phyloP scores from a whole-genome alignment of 2,113 vertebrate species.

The Tachysurus fulvidraco region DNA sequence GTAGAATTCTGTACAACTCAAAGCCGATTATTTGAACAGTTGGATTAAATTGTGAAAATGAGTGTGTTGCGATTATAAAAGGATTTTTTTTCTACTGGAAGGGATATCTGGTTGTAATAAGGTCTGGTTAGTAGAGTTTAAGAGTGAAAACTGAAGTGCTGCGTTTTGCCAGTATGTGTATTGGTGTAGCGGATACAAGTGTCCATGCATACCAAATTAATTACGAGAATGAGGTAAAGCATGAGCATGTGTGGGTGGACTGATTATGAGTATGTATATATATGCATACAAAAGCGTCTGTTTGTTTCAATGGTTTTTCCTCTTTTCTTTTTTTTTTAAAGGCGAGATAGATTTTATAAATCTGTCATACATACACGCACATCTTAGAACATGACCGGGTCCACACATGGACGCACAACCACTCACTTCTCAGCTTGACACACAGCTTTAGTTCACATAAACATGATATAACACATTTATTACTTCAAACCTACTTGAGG shows the following conservation, averaged over 20 bases:
- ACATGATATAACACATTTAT: slow-evolving; percentile 20
- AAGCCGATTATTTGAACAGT: not conserved
- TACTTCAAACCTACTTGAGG: slow-evolving; percentile 1
- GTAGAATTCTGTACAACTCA: not conserved
- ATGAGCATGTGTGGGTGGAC: not conserved
- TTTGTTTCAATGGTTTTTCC: not conserved
- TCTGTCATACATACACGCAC: not conserved
- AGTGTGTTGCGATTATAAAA: not conserved
- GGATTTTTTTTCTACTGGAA: not conserved
- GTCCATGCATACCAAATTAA: slow-evolving; percentile 17
- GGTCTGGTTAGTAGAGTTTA: not conserved
- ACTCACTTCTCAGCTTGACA: not conserved
- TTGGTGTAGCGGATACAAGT: not conserved
- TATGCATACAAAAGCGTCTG: not conserved
- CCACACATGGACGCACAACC: not conserved
- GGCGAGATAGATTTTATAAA: not conserved
- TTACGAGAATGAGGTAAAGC: not conserved
- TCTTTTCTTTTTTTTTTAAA: not conserved
- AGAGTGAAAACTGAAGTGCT: not conserved
- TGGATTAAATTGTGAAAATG: not conserved
- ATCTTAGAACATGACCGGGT: not conserved
- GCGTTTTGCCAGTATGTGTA: not conserved
- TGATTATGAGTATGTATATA: not conserved
- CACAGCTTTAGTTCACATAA: slow-evolving; percentile 21
- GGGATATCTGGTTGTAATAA: not conserved